Percentiles rank a stretch among this genome's conserved stretches.
These are phyloP conservation scores for Choreutis nemorana DNA, from an alignment of 2,888 invertebrate species.

Conservation along the genomic window DNA sequence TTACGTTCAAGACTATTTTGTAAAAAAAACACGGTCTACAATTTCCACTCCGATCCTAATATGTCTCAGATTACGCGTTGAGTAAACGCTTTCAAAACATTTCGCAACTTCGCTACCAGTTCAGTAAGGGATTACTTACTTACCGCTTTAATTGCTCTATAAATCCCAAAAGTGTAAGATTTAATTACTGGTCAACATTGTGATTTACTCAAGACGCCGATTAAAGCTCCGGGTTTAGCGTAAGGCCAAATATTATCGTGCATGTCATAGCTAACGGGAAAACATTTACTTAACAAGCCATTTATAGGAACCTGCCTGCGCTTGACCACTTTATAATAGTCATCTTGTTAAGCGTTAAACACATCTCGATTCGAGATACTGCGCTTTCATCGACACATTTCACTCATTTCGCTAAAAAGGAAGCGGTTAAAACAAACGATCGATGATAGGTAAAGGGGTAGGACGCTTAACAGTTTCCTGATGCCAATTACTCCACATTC, in stretches of 20 bases:
- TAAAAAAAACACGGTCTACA: no score
- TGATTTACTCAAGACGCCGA: slow-evolving; percentile 24
- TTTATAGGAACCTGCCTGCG: slow-evolving; percentile 30
- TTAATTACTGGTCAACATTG: slow-evolving; percentile 30
- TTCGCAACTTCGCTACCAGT: slow-evolving; percentile 22
- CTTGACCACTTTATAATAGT: slow-evolving; percentile 15
- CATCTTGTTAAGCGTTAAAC: slow-evolving; percentile 1
- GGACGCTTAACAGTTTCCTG: slow-evolving; percentile 27
- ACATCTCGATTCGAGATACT: slow-evolving; percentile 14
- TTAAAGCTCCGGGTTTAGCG: no score
- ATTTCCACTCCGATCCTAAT: no score
- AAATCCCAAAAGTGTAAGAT: slow-evolving; percentile 29
- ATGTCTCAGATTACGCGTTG: slow-evolving; percentile 18
- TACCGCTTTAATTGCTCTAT: slow-evolving; percentile 26
- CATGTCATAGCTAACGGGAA: slow-evolving; percentile 36
- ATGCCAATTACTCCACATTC: slow-evolving; percentile 37
- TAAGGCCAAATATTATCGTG: slow-evolving; percentile 26
- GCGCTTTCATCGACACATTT: slow-evolving; percentile 15
- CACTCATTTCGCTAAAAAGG: slow-evolving; percentile 16
- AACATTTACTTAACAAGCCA: slow-evolving; percentile 26
- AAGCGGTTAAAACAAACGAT: slow-evolving; percentile 22
- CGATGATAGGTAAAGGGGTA: slow-evolving; percentile 20
- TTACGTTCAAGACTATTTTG: no score
- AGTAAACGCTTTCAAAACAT: slow-evolving; percentile 20
- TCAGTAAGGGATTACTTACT: slow-evolving; percentile 18